These are phyloP conservation scores for Progne subis DNA, from an alignment of 2,113 vertebrate genomes.

Conservation along the genomic window DNA sequence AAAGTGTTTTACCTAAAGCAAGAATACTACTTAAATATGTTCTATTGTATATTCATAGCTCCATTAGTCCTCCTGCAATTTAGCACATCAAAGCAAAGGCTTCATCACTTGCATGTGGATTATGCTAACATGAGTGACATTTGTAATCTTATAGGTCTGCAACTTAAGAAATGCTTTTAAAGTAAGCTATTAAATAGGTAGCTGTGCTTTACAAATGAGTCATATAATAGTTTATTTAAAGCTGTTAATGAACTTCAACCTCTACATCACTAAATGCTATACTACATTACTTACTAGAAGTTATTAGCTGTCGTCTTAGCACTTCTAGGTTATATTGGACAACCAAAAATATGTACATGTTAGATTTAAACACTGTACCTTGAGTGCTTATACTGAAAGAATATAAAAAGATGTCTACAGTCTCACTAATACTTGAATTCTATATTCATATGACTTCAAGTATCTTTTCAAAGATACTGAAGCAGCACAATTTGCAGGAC, in stretches of 20 bases:
- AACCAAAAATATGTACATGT: constrained; percentile 50
- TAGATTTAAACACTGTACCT: constrained; percentile 57
- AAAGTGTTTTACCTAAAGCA: constrained; percentile 86
- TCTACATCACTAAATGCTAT: constrained; percentile 75
- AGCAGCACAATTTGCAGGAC: constrained; percentile 40
- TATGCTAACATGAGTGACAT: constrained; percentile 86
- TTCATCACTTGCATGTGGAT: constrained; percentile 88
- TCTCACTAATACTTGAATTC: constrained; percentile 44
- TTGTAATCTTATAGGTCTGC: constrained; percentile 88
- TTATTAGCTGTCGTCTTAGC: constrained; percentile 77
- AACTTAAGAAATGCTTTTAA: constrained; percentile 86
- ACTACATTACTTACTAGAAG: constrained; percentile 73
- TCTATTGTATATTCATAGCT: constrained; percentile 91
- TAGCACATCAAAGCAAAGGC: constrained; percentile 90
- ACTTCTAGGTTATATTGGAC: constrained; percentile 64
- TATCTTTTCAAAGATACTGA: constrained; percentile 43
- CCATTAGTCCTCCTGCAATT: constrained; percentile 89
- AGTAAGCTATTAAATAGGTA: constrained; percentile 81
- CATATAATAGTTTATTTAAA: constrained; percentile 85
- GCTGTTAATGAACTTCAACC: constrained; percentile 77
- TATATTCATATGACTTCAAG: background rate
- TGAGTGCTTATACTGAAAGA: constrained; percentile 54
- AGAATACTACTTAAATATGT: constrained; percentile 87
- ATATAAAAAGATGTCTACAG: constrained; percentile 33
- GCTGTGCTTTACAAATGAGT: constrained; percentile 75